These are phyloP conservation scores for Stramonita haemastoma DNA, from an alignment of 2,888 invertebrate genomes.

Conservation along the genomic window DNA sequence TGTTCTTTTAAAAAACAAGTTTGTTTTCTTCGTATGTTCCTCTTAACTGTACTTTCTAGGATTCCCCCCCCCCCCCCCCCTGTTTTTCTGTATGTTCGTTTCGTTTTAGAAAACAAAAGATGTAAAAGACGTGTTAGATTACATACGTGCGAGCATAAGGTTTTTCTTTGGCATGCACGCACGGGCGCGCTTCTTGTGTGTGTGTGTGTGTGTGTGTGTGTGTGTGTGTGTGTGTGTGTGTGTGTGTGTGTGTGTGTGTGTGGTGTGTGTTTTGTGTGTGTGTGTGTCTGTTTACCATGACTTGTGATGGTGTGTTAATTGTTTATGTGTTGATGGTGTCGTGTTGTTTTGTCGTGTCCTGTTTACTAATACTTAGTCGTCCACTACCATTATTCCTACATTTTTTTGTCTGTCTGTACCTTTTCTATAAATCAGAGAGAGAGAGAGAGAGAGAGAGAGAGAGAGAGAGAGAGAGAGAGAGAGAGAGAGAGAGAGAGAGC, in stretches of 20 bases:
- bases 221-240: conserved; percentile 1
- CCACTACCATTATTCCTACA: no score
- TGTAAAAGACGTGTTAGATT: no score
- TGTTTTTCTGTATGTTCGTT: no score
- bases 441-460: background rate
- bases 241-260: conserved; percentile 3
- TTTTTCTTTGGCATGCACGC: no score
- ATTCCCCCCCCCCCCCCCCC: no score
- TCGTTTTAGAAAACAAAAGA: no score
- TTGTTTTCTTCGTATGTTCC: no score
- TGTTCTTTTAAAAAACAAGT: no score
- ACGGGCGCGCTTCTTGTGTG: background rate
- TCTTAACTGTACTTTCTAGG: no score
- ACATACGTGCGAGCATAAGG: no score
- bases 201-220: background rate
- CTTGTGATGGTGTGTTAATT: background rate
- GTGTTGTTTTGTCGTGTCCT: background rate
- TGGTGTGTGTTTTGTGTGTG: no score
- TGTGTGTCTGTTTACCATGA: background rate
- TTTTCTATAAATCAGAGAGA: background rate
- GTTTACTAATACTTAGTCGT: background rate
- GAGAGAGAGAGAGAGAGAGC: background rate
- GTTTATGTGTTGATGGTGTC: background rate
- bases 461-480: background rate
- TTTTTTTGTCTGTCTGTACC: no score